Percentiles rank a stretch among this genome's conserved stretches.
phyloP scores from a whole-genome alignment of 2,888 invertebrate species.

The Troilus luridus region DNA sequence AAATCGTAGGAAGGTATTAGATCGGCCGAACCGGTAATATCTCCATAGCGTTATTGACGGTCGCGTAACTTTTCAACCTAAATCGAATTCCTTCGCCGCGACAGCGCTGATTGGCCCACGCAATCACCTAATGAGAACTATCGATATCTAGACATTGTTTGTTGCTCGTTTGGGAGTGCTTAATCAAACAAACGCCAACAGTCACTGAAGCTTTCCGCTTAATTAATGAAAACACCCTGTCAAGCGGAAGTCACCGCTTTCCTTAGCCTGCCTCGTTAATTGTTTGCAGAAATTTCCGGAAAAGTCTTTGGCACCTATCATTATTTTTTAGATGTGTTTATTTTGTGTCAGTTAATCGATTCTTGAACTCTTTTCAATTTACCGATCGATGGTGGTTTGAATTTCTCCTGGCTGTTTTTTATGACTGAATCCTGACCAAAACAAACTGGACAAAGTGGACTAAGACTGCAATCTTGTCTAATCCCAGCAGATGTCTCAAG shows the following conservation, averaged over 20 bases:
- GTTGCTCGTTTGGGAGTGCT: not conserved
- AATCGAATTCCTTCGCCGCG: not conserved
- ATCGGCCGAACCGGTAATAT: not conserved
- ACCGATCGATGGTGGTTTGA: not conserved
- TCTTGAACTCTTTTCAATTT: not conserved
- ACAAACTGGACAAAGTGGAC: too few species aligned
- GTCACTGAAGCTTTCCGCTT: not conserved
- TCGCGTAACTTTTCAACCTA: not conserved
- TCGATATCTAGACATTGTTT: not conserved
- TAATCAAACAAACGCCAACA: not conserved
- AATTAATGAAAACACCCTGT: not conserved
- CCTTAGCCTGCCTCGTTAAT: not conserved
- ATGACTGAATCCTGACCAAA: too few species aligned
- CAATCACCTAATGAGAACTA: constrained; percentile 20
- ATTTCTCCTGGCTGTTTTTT: too few species aligned
- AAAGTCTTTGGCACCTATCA: not conserved
- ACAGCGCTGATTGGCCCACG: not conserved
- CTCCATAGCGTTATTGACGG: not conserved
- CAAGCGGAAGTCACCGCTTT: not conserved
- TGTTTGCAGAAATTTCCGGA: not conserved
- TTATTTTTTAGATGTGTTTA: not conserved
- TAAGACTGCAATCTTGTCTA: too few species aligned
- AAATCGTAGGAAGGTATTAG: not conserved
- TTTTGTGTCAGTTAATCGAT: not conserved
- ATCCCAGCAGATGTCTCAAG: too few species aligned